Percentiles rank a stretch among this genome's conserved stretches.
Conservation (phyloP, 2,888 invertebrate genomes). For the Beris chalybata region DNA sequence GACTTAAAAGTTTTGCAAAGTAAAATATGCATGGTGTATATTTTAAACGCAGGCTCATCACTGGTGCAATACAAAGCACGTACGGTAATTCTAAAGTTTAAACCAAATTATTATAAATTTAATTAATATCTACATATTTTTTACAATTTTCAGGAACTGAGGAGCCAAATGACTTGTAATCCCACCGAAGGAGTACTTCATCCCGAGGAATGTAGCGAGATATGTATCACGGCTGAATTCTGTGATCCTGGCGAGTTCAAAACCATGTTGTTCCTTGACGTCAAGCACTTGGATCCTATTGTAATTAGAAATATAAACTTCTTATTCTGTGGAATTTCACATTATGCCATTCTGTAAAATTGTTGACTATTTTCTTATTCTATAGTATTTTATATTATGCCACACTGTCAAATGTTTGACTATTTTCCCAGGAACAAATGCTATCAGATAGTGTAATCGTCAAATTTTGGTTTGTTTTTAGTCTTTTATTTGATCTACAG, state of each 20-base stretch:
- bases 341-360: neutral
- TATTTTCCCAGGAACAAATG: too few species aligned
- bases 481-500: neutral
- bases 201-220: constrained; percentile 3
- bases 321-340: neutral
- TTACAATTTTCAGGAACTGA: neutral
- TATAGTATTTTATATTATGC: too few species aligned
- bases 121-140: neutral
- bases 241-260: constrained; percentile 12
- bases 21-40: constrained; percentile 7
- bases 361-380: too few species aligned
- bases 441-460: too few species aligned
- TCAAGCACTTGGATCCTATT: constrained; percentile 2
- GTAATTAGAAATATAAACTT: neutral
- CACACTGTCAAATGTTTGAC: too few species aligned
- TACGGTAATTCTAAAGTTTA: neutral
- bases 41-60: neutral
- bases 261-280: constrained; percentile 1
- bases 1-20: constrained; percentile 44
- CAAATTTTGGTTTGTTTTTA: too few species aligned
- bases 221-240: constrained; percentile 1
- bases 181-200: neutral
- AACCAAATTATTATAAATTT: neutral
- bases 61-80: constrained; percentile 5
- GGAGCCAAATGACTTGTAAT: neutral